A percentile compares a stretch with the other conserved stretches of the same genome.
Conservation (phyloP, 2,113 vertebrate genomes). For the Anguilla japonica region DNA sequence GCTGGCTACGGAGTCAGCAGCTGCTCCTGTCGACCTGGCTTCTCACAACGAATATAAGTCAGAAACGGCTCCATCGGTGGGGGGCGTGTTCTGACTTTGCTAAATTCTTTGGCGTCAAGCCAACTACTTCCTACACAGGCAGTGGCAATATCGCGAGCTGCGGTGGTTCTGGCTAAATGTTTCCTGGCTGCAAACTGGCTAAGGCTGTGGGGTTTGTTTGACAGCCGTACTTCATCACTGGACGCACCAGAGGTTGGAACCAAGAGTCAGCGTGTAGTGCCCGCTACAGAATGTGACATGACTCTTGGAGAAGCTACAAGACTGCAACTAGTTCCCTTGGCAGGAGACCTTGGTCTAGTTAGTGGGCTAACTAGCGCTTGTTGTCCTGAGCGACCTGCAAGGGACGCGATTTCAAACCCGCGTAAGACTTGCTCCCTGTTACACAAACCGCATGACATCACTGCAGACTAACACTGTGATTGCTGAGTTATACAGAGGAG, state of each 20-base stretch:
- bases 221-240: background rate
- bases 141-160: background rate
- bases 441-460: too few species aligned
- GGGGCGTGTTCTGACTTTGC: background rate
- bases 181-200: background rate
- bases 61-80: background rate
- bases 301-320: too few species aligned
- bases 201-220: background rate
- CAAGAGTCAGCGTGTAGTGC: too few species aligned
- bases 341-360: too few species aligned
- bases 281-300: too few species aligned
- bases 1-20: background rate
- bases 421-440: too few species aligned
- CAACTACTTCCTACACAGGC: constrained; percentile 15
- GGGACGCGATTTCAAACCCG: too few species aligned
- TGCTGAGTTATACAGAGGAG: too few species aligned
- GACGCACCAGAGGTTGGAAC: background rate
- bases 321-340: too few species aligned
- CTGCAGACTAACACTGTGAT: too few species aligned
- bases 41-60: constrained; percentile 1
- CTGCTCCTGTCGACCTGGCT: background rate
- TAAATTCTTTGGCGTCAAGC: constrained; percentile 14
- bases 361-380: too few species aligned
- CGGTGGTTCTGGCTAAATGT: background rate
- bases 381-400: too few species aligned